Percentiles rank a stretch among this genome's conserved stretches.
These are phyloP conservation scores for Lampris incognitus DNA, from an alignment of 2,113 vertebrate genomes.

Conservation along the genomic window DNA sequence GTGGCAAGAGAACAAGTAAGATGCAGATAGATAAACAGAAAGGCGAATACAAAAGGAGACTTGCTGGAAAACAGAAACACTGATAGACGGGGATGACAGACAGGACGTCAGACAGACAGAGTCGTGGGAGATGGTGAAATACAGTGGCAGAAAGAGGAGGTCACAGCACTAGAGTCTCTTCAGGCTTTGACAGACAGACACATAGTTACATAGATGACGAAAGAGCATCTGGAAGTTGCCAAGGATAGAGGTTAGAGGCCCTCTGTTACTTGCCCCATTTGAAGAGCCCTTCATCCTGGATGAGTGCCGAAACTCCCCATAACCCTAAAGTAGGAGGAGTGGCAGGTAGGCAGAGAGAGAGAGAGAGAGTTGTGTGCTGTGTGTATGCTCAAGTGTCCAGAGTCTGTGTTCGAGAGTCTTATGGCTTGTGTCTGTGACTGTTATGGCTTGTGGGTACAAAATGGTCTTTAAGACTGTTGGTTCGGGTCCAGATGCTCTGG, in stretches of 20 bases:
- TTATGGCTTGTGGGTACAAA: too few species aligned
- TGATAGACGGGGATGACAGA: background rate
- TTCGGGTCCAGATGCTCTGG: too few species aligned
- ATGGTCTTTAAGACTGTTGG: too few species aligned
- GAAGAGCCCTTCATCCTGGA: constrained; percentile 62
- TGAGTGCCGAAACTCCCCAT: constrained; percentile 59
- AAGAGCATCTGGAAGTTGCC: constrained; percentile 66
- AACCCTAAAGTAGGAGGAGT: constrained; percentile 41
- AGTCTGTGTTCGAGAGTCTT: too few species aligned
- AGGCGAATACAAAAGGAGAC: background rate
- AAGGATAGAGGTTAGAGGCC: constrained; percentile 64
- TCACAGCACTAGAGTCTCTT: background rate
- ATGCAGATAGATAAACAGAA: background rate
- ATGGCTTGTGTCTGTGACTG: too few species aligned
- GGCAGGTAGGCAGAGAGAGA: constrained; percentile 17
- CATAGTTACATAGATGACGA: too few species aligned
- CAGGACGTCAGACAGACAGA: background rate
- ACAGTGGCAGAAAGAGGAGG: background rate
- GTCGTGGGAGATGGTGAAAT: background rate
- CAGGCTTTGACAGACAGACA: background rate
- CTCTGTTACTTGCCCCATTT: constrained; percentile 51
- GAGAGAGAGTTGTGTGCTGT: background rate
- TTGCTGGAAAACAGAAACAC: background rate
- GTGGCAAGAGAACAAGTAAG: constrained; percentile 4
- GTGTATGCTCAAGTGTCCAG: background rate